Evolutionary conservation across 2,797 vertebrate species (phyloP).

Genomic region (Poecilia velifera): DNA sequence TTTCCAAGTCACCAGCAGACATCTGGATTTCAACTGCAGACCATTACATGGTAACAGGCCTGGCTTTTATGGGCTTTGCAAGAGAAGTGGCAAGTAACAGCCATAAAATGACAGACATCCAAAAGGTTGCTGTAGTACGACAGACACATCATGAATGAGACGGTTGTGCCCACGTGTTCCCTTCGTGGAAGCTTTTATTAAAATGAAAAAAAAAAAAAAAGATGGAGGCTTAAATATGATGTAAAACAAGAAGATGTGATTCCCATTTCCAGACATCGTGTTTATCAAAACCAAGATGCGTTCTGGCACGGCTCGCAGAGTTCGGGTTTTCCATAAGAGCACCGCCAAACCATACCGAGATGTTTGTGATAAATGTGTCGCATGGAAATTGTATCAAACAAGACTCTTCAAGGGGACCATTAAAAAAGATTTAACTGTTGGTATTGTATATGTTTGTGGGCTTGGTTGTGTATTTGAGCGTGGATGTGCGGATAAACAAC

Average conservation of each 20-base stretch:
- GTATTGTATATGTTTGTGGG: not conserved
- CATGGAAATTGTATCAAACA: constrained; percentile 68
- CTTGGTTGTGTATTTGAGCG: not conserved
- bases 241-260: not conserved
- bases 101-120: constrained; percentile 51
- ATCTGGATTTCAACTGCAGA: constrained; percentile 72
- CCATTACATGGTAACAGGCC: constrained; percentile 48
- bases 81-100: constrained; percentile 60
- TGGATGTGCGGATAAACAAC: constrained; percentile 35
- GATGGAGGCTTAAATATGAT: not conserved
- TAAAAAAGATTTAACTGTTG: constrained; percentile 36
- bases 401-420: constrained; percentile 41
- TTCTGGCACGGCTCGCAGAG: constrained; percentile 51
- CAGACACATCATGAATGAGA: constrained; percentile 27
- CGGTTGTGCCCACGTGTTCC: constrained; percentile 31
- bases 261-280: constrained; percentile 41
- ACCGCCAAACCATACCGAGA: constrained; percentile 69
- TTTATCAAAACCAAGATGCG: constrained; percentile 63
- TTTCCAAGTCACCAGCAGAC: constrained; percentile 57
- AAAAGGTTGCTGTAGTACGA: constrained; percentile 29
- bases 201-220: not conserved
- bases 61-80: constrained; percentile 57
- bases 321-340: constrained; percentile 74
- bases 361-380: constrained; percentile 65
- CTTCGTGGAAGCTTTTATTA: constrained; percentile 29